These are phyloP conservation scores for Eupleurogrammus muticus DNA, from an alignment of 2,797 vertebrate species.

Conservation along the genomic window DNA sequence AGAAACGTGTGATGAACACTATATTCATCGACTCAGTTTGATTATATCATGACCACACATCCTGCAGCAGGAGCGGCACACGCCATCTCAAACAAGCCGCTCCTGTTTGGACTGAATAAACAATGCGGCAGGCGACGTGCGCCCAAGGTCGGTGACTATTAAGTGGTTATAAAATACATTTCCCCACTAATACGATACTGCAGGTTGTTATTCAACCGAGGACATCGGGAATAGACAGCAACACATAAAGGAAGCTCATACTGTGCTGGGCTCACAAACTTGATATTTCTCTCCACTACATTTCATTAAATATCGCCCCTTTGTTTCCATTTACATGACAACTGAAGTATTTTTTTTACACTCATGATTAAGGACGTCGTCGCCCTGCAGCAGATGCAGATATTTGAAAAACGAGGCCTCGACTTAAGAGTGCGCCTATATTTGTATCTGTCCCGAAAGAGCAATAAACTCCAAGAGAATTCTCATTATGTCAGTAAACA, in stretches of 20 bases:
- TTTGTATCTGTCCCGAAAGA: conserved; percentile 52
- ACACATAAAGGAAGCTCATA: conserved; percentile 13
- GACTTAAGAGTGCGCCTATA: conserved; percentile 6
- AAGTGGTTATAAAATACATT: conserved; percentile 63
- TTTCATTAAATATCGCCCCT: background rate
- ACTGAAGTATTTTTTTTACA: too few relatives aligned
- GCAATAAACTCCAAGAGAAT: conserved; percentile 67
- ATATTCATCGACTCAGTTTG: background rate
- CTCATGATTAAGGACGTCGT: background rate
- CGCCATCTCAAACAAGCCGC: conserved; percentile 40
- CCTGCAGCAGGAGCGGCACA: conserved; percentile 5
- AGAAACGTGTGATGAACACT: background rate
- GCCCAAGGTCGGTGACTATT: conserved; percentile 71
- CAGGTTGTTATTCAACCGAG: conserved; percentile 44
- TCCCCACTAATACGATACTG: conserved; percentile 58
- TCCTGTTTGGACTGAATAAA: conserved; percentile 56
- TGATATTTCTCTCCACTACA: background rate
- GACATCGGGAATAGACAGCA: conserved; percentile 32
- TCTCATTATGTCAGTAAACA: conserved; percentile 70
- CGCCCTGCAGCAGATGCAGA: conserved; percentile 8
- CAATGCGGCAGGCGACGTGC: conserved; percentile 41
- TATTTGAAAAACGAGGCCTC: conserved; percentile 38
- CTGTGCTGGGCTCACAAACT: background rate
- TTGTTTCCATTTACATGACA: background rate
- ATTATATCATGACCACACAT: background rate